A percentile compares a stretch with the other conserved stretches of the same genome.
phyloP scores from a whole-genome alignment of 2,888 invertebrate genomes.

The Neuroscelio doddi region DNA sequence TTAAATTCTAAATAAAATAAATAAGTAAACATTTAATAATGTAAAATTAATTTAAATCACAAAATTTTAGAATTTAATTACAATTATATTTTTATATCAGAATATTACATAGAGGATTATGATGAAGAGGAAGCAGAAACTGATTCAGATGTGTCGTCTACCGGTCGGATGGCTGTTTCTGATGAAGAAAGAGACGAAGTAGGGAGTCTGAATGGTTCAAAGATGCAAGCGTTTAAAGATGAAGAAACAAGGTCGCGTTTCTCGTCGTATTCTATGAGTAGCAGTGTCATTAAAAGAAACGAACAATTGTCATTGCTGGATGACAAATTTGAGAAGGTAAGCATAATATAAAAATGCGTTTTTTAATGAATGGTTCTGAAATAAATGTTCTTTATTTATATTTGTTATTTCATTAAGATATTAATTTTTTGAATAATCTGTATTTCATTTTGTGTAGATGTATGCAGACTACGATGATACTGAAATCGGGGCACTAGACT shows the following conservation, averaged over 20 bases:
- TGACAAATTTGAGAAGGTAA: conserved; percentile 87
- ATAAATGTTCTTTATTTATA: background rate
- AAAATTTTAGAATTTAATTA: too few species aligned
- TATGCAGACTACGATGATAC: conserved; percentile 90
- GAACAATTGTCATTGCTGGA: conserved; percentile 87
- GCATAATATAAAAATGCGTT: too few species aligned
- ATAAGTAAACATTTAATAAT: too few species aligned
- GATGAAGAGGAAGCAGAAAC: conserved; percentile 68
- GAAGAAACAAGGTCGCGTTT: conserved; percentile 91
- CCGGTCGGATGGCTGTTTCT: conserved; percentile 53
- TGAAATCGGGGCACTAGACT: conserved; percentile 91
- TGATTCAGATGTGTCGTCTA: conserved; percentile 63
- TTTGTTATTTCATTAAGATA: background rate
- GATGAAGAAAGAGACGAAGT: conserved; percentile 72
- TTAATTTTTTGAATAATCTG: conserved; percentile 1
- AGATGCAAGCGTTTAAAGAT: conserved; percentile 73
- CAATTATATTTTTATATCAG: conserved; percentile 7
- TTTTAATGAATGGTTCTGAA: background rate
- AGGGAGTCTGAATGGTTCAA: conserved; percentile 70
- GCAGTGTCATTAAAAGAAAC: conserved; percentile 90
- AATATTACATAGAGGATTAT: conserved; percentile 24
- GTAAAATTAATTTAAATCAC: too few species aligned
- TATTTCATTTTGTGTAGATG: conserved; percentile 72
- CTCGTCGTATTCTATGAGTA: conserved; percentile 94
- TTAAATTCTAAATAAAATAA: background rate